These are phyloP conservation scores for Zoroaster sp. DNA, from an alignment of 53 echinoderm and acorn worm species.

Conservation along the genomic window DNA sequence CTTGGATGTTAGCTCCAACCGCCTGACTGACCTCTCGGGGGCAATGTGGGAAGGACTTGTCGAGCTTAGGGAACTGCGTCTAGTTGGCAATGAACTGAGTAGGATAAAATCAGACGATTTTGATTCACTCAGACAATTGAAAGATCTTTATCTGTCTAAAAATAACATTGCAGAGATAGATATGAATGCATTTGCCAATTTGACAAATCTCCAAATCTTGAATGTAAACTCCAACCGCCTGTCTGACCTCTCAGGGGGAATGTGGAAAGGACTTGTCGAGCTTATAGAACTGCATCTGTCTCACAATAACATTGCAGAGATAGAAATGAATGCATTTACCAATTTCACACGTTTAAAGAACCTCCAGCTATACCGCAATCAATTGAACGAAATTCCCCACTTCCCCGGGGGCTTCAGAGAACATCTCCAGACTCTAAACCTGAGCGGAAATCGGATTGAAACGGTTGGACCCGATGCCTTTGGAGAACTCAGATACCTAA, in stretches of 20 bases:
- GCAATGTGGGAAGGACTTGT: not conserved
- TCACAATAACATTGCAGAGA: not conserved
- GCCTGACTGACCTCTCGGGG: not conserved
- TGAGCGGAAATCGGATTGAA: conserved; percentile 11
- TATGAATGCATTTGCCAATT: not conserved
- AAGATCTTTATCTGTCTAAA: not conserved
- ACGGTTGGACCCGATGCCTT: not conserved
- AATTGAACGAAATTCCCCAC: not conserved
- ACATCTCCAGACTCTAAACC: not conserved
- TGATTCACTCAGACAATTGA: not conserved
- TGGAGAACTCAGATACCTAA: not conserved
- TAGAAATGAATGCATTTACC: not conserved
- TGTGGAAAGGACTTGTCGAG: not conserved
- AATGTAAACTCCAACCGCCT: not conserved
- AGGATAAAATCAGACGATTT: not conserved
- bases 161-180: not conserved
- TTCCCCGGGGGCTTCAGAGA: not conserved
- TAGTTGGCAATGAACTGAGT: not conserved
- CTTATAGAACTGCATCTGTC: not conserved
- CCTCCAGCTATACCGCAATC: conserved; percentile 4
- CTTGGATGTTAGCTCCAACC: not conserved
- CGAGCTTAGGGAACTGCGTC: not conserved
- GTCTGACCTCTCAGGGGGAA: not conserved
- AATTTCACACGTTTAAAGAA: not conserved
- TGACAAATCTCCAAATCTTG: not conserved